Evolutionary conservation across 1,140 invertebrate species (phyloP).

Genomic region (Eulimnadia texana): DNA sequence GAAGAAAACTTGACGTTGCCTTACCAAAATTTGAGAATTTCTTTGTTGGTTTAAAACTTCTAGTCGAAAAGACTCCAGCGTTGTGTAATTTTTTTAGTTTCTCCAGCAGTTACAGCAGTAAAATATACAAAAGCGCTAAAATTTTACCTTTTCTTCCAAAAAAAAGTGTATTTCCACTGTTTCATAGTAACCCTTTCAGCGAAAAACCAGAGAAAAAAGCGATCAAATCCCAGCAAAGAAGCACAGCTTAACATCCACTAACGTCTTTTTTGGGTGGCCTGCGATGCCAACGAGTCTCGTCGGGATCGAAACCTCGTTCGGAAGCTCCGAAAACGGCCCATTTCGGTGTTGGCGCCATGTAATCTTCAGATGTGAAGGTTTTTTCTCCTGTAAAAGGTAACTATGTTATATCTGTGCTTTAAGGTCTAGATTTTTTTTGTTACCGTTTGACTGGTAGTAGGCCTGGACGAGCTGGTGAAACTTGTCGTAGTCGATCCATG

Average conservation of each 20-base stretch:
- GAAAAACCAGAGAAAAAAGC: no score
- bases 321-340: slow-evolving; percentile 42
- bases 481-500: slow-evolving; percentile 47
- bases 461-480: slow-evolving; percentile 37
- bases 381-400: slow-evolving; percentile 8
- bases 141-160: no score
- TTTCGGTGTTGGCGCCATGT: slow-evolving; percentile 37
- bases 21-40: no score
- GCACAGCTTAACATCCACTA: slow-evolving; percentile 26
- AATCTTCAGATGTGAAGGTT: slow-evolving; percentile 30
- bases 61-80: no score
- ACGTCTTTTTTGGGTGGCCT: slow-evolving; percentile 31
- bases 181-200: no score
- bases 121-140: no score
- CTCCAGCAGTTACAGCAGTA: no score
- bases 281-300: slow-evolving; percentile 37
- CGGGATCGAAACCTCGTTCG: slow-evolving; percentile 45
- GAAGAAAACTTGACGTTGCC: no score
- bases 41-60: no score
- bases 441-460: slow-evolving; percentile 29
- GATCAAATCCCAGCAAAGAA: neutral
- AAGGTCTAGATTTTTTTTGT: no score
- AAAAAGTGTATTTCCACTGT: no score
- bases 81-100: no score
- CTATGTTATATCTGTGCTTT: slow-evolving; percentile 3